phyloP scores from a whole-genome alignment of 2,797 vertebrate genomes.

The Huso huso region DNA sequence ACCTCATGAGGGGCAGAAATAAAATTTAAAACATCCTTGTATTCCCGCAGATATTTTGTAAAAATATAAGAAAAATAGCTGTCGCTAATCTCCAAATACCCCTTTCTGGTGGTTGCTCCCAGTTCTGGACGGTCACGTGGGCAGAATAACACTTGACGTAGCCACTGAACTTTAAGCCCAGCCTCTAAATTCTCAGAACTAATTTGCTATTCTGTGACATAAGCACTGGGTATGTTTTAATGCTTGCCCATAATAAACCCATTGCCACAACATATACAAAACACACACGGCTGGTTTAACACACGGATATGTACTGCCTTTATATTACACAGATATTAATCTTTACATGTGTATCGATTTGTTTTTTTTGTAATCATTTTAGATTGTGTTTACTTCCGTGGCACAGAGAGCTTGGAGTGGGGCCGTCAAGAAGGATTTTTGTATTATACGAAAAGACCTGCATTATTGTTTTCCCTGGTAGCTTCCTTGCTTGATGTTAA shows the following conservation, averaged over 20 bases:
- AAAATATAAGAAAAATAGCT: conserved; percentile 4
- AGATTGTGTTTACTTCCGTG: no score
- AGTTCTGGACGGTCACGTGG: conserved; percentile 65
- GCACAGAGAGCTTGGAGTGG: no score
- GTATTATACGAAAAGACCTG: no score
- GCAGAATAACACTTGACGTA: conserved; percentile 55
- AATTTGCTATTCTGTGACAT: conserved; percentile 76
- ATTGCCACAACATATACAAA: conserved; percentile 30
- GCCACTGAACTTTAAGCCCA: conserved; percentile 52
- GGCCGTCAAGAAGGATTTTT: no score
- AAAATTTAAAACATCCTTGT: not conserved
- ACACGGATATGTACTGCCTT: conserved; percentile 22
- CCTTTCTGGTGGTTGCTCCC: conserved; percentile 46
- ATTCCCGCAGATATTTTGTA: conserved; percentile 4
- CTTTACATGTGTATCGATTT: no score
- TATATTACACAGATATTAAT: no score
- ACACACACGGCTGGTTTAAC: conserved; percentile 34
- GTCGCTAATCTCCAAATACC: conserved; percentile 17
- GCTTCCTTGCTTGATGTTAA: no score
- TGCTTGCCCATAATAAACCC: conserved; percentile 38
- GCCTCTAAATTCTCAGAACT: conserved; percentile 82
- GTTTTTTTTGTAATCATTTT: no score
- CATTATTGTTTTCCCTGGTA: no score
- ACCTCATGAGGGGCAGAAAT: fast-evolving
- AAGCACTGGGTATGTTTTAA: conserved; percentile 42